Evolutionary conservation across 2,888 invertebrate species (phyloP), one percentile per base, ranked within the genome.

Genomic region (Pterostichus madidus): DNA sequence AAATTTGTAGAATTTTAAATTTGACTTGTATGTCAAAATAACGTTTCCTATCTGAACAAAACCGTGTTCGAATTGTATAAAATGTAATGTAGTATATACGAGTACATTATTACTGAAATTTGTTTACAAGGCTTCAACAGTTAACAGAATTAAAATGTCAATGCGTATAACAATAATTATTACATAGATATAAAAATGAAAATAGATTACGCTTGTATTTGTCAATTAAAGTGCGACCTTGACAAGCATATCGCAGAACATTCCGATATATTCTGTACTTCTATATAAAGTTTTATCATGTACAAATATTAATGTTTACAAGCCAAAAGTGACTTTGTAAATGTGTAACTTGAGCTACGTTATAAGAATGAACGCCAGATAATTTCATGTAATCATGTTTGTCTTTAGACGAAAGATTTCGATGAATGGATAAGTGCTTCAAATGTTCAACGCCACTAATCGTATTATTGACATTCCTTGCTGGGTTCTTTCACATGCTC

Each of bases 221-320:
- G 71, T 80, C 80, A 80, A 80, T 68, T 80, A 80, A 71, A 52
- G 39, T 71, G 71, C 71, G 73, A 80, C 80, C 80, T 80, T 80
- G 73, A 80, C 56, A 53, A 46, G 39, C 49, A 15, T 71, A 80
- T 80, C 80, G 53, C 71, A 44, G n/a, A 52, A 71, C 80, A 80
- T 80, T 80, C 80, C 56, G 68, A 80, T 80, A 80, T 61, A 80
- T 68, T 80, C 53, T 80, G 56, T 71, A 68, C 80, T 80, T 68
- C 61, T 68, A 24, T 80, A 61, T 53, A 59, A 77, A 64, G 64
- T 80, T 80, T 80, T 80, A 80, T 80, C 80, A 80, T 68, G 49
- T 80, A 80, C 68, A 80, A 64, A 80, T 80, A 64, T 68, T 80
- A 79, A 80, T 80, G 68, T 80, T 68, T 80, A 80, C 80, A 80